Percentiles rank a stretch among this genome's conserved stretches.
These are phyloP conservation scores for Rhagoletis pomonella DNA, from an alignment of 1,140 invertebrate genomes.

Conservation along the genomic window DNA sequence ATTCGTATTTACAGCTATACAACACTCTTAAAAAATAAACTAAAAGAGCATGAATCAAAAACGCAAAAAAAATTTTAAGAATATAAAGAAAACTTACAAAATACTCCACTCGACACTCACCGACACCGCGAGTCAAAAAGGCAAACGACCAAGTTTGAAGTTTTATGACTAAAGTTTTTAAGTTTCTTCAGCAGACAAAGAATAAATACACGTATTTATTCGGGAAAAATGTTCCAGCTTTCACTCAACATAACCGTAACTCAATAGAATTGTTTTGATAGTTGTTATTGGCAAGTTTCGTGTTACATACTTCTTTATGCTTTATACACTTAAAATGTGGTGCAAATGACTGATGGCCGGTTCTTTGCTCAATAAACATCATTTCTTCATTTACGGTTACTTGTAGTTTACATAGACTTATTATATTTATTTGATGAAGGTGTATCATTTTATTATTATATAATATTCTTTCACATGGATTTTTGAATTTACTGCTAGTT, in stretches of 20 bases:
- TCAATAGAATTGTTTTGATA: conserved; percentile 30
- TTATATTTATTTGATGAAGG: too few species aligned
- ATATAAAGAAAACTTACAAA: neutral
- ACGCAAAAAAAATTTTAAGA: neutral
- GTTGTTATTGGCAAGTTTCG: neutral
- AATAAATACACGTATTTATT: neutral
- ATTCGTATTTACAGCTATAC: neutral
- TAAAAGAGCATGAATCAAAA: neutral
- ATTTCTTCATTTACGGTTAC: neutral
- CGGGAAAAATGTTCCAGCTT: neutral
- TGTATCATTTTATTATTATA: too few species aligned
- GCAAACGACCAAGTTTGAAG: conserved; percentile 25
- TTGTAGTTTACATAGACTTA: too few species aligned
- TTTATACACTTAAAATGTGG: neutral
- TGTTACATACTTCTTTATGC: neutral
- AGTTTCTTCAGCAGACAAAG: neutral
- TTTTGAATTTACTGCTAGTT: too few species aligned
- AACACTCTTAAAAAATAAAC: neutral
- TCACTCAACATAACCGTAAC: conserved; percentile 15
- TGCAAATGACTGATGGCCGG: conserved; percentile 11
- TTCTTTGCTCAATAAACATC: neutral
- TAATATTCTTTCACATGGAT: too few species aligned
- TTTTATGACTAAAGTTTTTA: conserved; percentile 36
- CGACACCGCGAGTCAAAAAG: neutral
- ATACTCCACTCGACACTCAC: neutral